Conservation (phyloP, 2,113 vertebrate species). For the Eurystomus gularis region DNA sequence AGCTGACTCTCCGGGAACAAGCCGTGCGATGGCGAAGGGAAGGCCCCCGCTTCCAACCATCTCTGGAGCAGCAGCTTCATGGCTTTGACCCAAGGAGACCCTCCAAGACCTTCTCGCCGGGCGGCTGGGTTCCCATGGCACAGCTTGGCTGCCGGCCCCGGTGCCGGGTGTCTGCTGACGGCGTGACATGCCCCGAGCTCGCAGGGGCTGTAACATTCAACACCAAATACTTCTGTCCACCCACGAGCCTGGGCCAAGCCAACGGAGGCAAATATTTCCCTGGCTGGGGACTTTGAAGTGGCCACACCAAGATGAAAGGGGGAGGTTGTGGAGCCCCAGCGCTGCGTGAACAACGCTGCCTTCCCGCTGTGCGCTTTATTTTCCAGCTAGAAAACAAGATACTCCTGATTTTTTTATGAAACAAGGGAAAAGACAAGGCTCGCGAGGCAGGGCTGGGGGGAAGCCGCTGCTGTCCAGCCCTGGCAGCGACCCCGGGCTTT, state of each 20-base stretch:
- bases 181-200: background rate
- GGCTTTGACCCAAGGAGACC: background rate
- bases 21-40: rapidly evolving
- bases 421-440: background rate
- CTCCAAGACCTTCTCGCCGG: background rate
- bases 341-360: background rate
- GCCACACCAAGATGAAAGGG: constrained; percentile 50
- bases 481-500: background rate
- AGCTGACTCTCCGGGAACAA: background rate
- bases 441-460: background rate
- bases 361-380: background rate
- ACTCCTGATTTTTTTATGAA: background rate
- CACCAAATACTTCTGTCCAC: constrained; percentile 48
- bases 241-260: constrained; percentile 28
- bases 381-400: background rate
- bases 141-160: background rate
- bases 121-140: background rate
- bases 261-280: constrained; percentile 40
- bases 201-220: constrained; percentile 1
- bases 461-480: background rate
- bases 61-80: background rate
- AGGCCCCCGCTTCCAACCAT: background rate
- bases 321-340: background rate
- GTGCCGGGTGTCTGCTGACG: background rate
- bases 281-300: constrained; percentile 58